Percentiles rank a stretch among this genome's conserved stretches.
These are phyloP conservation scores for Lineus longissimus DNA, from an alignment of 1,140 invertebrate genomes.

Conservation along the genomic window DNA sequence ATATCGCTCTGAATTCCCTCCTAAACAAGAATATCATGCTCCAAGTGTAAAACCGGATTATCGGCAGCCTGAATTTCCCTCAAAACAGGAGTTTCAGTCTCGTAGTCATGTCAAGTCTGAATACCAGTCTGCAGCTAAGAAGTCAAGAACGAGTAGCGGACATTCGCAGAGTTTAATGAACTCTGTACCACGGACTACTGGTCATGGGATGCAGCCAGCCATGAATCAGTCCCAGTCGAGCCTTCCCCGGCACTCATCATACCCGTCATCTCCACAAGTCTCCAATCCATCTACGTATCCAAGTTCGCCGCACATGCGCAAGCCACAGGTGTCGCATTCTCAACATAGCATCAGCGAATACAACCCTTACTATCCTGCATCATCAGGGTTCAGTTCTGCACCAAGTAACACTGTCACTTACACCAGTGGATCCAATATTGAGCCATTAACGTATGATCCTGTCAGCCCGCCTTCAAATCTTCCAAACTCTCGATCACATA, in stretches of 20 bases:
- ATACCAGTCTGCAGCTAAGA: no score
- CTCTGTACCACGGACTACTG: no score
- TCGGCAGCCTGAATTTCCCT: slow-evolving; percentile 12
- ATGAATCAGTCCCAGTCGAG: no score
- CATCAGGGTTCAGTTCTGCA: not conserved
- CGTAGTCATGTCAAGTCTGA: slow-evolving; percentile 7
- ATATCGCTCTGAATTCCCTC: no score
- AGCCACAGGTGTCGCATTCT: slow-evolving; percentile 14
- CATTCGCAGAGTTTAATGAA: no score
- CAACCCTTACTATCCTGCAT: not conserved
- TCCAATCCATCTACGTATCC: slow-evolving; percentile 11
- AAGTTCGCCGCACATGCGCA: slow-evolving; percentile 11
- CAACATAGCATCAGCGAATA: slow-evolving; percentile 2
- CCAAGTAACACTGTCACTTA: not conserved
- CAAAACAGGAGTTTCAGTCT: slow-evolving; percentile 23
- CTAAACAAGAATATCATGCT: no score
- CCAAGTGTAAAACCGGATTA: no score
- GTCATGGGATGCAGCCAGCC: no score
- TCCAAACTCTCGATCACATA: slow-evolving; percentile 12
- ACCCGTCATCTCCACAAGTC: slow-evolving; percentile 18
- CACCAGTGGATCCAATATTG: not conserved
- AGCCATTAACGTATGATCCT: slow-evolving; percentile 39
- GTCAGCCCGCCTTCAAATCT: slow-evolving; percentile 38
- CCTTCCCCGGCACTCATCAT: no score
- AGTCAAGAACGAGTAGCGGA: no score